Percentiles rank a stretch among this genome's conserved stretches.
Conservation (phyloP, 2,797 vertebrate species). For the Tamandua tetradactyla region DNA sequence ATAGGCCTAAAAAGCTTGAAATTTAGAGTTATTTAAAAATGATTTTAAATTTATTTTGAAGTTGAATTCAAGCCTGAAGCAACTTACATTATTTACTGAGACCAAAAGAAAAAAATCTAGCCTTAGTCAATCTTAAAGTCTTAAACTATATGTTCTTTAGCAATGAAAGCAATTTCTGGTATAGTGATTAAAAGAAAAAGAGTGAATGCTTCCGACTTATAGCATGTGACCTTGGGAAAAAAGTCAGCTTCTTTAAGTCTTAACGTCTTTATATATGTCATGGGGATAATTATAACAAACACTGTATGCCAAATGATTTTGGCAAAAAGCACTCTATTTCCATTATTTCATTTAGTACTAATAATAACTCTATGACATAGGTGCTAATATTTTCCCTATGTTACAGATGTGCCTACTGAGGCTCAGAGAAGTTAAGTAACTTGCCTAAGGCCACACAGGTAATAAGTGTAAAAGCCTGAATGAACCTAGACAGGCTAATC, state of each 20-base stretch:
- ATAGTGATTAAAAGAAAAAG: neutral
- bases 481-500: neutral
- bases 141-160: neutral
- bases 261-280: neutral
- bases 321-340: neutral
- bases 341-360: neutral
- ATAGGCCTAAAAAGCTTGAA: neutral
- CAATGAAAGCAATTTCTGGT: neutral
- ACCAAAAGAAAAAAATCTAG: slow-evolving; percentile 31
- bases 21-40: slow-evolving; percentile 45
- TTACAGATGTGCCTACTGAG: neutral
- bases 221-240: neutral
- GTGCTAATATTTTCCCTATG: neutral
- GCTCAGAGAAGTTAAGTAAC: neutral
- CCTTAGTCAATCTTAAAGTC: neutral
- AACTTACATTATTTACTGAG: slow-evolving; percentile 11
- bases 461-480: neutral
- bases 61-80: slow-evolving; percentile 42
- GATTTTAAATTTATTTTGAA: slow-evolving; percentile 62
- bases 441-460: neutral
- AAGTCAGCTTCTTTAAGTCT: neutral
- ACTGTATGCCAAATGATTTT: neutral
- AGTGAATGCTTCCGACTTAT: neutral
- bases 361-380: neutral
- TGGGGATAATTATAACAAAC: neutral